Evolutionary conservation across 2,888 invertebrate species (phyloP).

Genomic region (Hyppa rectilinea): DNA sequence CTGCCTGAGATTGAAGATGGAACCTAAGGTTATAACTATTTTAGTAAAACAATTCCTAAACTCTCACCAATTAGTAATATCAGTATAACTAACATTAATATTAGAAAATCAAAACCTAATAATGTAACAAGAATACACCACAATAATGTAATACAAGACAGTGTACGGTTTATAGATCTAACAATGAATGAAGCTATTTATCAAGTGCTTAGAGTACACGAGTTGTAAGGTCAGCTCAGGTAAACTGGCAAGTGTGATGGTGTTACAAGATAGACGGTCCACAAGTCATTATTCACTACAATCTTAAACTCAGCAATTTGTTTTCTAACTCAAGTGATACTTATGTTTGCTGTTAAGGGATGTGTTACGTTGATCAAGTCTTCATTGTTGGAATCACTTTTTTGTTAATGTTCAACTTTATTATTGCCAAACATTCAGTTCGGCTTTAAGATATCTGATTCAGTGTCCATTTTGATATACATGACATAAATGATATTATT

Average conservation of each 20-base stretch:
- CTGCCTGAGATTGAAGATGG: not conserved
- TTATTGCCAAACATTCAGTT: not conserved
- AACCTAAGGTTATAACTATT: not conserved
- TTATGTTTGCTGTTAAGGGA: constrained; percentile 25
- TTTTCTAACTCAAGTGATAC: constrained; percentile 44
- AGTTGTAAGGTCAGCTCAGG: constrained; percentile 55
- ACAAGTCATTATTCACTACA: constrained; percentile 57
- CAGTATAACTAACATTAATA: not conserved
- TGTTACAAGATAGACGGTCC: constrained; percentile 50
- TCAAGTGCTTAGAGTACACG: constrained; percentile 50
- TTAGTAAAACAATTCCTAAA: not conserved
- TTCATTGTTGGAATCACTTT: constrained; percentile 7
- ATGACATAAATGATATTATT: no score
- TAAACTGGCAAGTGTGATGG: constrained; percentile 56
- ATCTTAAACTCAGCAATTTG: constrained; percentile 53
- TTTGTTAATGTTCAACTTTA: not conserved
- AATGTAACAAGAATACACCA: constrained; percentile 12
- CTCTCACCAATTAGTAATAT: not conserved
- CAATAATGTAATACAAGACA: constrained; percentile 41
- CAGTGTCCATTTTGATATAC: no score
- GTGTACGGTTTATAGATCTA: constrained; percentile 30
- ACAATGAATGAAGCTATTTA: constrained; percentile 58
- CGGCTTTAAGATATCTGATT: not conserved
- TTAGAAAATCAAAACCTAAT: not conserved
- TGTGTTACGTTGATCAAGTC: constrained; percentile 6